Base-by-base conservation (phyloP, 2,797 vertebrate genomes). In the Falco columbarius region DNA sequence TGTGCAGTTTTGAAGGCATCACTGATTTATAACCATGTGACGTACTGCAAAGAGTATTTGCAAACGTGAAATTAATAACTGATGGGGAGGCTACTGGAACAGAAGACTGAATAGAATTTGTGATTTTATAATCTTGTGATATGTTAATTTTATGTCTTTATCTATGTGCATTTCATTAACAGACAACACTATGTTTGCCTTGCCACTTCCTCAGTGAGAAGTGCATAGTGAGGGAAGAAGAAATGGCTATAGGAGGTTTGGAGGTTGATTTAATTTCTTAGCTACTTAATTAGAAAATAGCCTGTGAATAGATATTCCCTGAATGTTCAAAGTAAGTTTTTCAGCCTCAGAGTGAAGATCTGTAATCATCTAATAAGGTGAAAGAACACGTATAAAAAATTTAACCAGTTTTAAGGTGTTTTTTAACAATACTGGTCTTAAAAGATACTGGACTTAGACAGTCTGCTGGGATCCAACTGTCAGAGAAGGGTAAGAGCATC, bases 1-100 rank as follows among this genome's bases (percentile, higher is more conserved):
- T 27, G 55, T 70, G 59, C 58, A n/a, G n/a, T 93, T 95, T 84
- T 94, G 88, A 92, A 95, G 47, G 70, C 44, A 40, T 68, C 3
- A 1, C 82, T 94, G 93, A 88, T 96, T 96, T 96, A 83, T 86
- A 90, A 90, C 73, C 90, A 61, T 62, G 42, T 84, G 91, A 95
- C 0, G 3, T 75, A 68, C 76, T 76, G 73, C 76, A 80, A 96
- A 93, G 75, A 91, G 34, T 91, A 79, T 89, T 88, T 91, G 58
- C 68, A 93, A 93, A 94, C 96, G 94, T 95, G 86, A 93, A 92
- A 95, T 80, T 95, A 97, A 73, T 96, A 96, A 95, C 87, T 90
- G 88, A 56, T 73, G 73, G 62, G 76, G 85, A 90, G 19, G 88
- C 36, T 84, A 84, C 75, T 87, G 72, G 65, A 94, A 87, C 22